Percentiles rank a stretch among this genome's conserved stretches.
Evolutionary conservation across 2,888 invertebrate species (phyloP).

Genomic region (Sericinus montela): DNA sequence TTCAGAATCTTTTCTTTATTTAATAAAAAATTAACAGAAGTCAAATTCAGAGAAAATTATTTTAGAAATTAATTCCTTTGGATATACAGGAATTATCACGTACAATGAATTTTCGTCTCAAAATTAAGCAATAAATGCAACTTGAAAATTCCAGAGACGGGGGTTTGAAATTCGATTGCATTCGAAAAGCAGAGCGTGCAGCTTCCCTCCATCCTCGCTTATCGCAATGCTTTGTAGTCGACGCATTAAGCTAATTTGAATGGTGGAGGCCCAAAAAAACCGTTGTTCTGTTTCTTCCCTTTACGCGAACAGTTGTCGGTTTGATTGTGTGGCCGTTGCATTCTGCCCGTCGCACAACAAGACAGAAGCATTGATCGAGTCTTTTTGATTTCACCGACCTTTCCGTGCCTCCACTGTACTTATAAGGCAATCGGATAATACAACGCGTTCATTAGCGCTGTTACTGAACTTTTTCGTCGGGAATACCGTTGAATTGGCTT

Average conservation of each 20-base stretch:
- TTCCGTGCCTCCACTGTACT: slow-evolving; percentile 14
- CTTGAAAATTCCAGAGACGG: slow-evolving; percentile 24
- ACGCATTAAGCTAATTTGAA: slow-evolving; percentile 78
- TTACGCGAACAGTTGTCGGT: slow-evolving; percentile 54
- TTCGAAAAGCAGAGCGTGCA: slow-evolving; percentile 43
- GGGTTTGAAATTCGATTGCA: slow-evolving; percentile 50
- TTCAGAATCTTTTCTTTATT: too few species aligned
- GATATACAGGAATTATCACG: not conserved
- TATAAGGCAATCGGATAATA: slow-evolving; percentile 18
- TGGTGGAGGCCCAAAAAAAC: slow-evolving; percentile 69
- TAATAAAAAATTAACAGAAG: too few species aligned
- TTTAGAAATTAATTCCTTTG: too few species aligned
- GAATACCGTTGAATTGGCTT: slow-evolving; percentile 11
- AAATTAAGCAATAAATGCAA: slow-evolving; percentile 14
- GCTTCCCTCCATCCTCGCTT: slow-evolving; percentile 59
- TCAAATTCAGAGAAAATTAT: too few species aligned
- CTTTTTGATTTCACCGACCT: slow-evolving; percentile 39
- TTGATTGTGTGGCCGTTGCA: slow-evolving; percentile 63
- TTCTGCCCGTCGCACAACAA: slow-evolving; percentile 49
- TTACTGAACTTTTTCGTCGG: slow-evolving; percentile 30
- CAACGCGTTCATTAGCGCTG: slow-evolving; percentile 20
- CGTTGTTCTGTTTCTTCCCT: slow-evolving; percentile 73
- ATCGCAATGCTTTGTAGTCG: slow-evolving; percentile 71
- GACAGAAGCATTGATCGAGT: slow-evolving; percentile 59
- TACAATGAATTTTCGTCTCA: slow-evolving; percentile 9